Conservation (phyloP, 2,113 vertebrate genomes). For the Sylvietta virens region DNA sequence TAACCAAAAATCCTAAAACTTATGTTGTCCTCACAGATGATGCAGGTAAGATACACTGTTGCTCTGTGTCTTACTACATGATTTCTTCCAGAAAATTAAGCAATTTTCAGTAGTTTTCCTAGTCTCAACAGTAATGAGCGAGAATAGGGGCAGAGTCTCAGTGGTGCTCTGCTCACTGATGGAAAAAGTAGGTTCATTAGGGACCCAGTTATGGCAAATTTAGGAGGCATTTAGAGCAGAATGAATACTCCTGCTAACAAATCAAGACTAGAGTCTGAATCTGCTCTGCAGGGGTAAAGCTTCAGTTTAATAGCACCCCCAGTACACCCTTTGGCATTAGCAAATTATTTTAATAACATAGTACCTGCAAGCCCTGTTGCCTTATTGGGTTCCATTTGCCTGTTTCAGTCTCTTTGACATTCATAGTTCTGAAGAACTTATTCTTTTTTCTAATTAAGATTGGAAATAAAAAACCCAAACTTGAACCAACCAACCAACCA, state of each 20-base stretch:
- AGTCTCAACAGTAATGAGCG: neutral
- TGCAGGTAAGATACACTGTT: neutral
- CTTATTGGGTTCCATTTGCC: neutral
- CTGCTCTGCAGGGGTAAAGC: neutral
- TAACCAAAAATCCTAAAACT: neutral
- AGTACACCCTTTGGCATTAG: neutral
- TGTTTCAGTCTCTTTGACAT: neutral
- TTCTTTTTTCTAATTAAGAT: neutral
- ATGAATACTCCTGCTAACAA: neutral
- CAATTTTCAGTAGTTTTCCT: neutral
- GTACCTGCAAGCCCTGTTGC: neutral
- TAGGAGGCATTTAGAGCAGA: neutral
- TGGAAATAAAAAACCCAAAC: neutral
- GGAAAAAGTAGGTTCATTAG: neutral
- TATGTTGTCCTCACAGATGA: neutral
- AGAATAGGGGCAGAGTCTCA: neutral
- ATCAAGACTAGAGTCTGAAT: neutral
- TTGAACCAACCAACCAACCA: neutral
- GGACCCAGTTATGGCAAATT: neutral
- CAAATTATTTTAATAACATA: neutral
- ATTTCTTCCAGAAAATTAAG: neutral
- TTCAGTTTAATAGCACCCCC: neutral
- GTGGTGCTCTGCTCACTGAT: neutral
- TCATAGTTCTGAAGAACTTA: neutral
- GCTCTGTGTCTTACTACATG: neutral